Base-by-base conservation (phyloP, 2,113 vertebrate genomes). In the Anoplopoma fimbria region DNA sequence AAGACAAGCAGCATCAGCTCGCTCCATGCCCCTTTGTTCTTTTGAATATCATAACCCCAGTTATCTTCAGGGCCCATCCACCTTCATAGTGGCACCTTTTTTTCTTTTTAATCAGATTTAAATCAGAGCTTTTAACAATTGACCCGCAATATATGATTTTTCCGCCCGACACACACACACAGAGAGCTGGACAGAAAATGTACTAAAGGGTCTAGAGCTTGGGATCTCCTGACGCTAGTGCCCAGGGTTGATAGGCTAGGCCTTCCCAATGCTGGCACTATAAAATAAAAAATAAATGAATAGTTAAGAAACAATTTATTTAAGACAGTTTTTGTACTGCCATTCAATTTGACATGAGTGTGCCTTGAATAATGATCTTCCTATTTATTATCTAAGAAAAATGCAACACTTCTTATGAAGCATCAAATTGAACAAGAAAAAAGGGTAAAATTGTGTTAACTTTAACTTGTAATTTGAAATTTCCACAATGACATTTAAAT, bases 301-400 rank as follows among this genome's bases (percentile, higher is more conserved):
- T 92, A 49, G 19, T 14, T 36, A 71, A 62, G 0, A 60, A 42
- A 64, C 95, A 94, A 96, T 96, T 97, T 96, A 96, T 96, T 96
- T 94, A 96, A 86, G 96, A 97, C 96, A 96, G 96, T 97, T 96
- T 90, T 96, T 96, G 95, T 97, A 95, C 97, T 97, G 97, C 97
- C 96, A 95, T 97, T 96, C 95, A 95, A 97, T 97, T 97, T 96
- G 97, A 98, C 81, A 94, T 97, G 97, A 97, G 97, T 97, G 98
- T 99, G 97, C 97, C 98, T 99, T 99, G 96, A 97, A 97, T 96
- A 97, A 95, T 92, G 97, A 99, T 97, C 97, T 98, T 99, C 97
- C 97, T 97, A 97, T 96, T 95, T 96, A 96, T 97, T 84, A 96
- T 98, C 97, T 97, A 94, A 96, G 96, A 98, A 96, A 96, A 97